A percentile compares a stretch with the other conserved stretches of the same genome.
Evolutionary conservation across 2,113 vertebrate species (phyloP).

Genomic region (Hippotragus niger): DNA sequence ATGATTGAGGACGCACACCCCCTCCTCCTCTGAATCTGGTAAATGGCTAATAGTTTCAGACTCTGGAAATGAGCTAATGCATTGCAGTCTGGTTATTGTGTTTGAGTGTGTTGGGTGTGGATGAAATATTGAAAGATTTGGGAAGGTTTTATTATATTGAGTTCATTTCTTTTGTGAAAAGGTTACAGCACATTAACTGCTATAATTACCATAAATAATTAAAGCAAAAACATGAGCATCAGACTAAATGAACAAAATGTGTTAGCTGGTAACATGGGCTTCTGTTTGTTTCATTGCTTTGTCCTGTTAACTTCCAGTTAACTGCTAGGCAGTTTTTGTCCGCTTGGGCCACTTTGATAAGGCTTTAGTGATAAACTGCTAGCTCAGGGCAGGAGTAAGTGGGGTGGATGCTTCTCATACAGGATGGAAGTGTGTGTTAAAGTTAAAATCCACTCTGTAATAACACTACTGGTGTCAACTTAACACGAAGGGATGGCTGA

Average conservation of each 20-base stretch:
- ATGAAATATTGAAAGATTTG: background rate
- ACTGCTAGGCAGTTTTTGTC: background rate
- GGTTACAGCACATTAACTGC: conserved; percentile 17
- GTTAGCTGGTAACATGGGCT: background rate
- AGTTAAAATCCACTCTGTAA: background rate
- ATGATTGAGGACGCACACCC: fast-evolving
- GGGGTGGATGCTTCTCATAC: background rate
- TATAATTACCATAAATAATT: conserved; percentile 33
- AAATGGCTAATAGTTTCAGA: background rate
- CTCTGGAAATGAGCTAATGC: background rate
- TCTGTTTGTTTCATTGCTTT: background rate
- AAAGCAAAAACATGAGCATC: conserved; percentile 12
- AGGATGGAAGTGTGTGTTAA: background rate
- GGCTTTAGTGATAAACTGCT: background rate
- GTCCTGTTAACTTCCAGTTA: background rate
- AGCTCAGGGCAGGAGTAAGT: background rate
- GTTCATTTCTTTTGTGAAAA: conserved; percentile 34
- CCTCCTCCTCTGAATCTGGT: background rate
- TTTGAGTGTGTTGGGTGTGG: background rate
- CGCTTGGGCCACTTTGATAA: background rate
- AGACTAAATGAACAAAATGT: conserved; percentile 38
- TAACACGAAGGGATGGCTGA: background rate
- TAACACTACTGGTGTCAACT: background rate
- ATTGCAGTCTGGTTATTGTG: too few relatives aligned
- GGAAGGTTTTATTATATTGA: background rate